A percentile compares a stretch with the other conserved stretches of the same genome.
phyloP scores from a whole-genome alignment of 1,140 invertebrate species.

The Halesus radiatus region DNA sequence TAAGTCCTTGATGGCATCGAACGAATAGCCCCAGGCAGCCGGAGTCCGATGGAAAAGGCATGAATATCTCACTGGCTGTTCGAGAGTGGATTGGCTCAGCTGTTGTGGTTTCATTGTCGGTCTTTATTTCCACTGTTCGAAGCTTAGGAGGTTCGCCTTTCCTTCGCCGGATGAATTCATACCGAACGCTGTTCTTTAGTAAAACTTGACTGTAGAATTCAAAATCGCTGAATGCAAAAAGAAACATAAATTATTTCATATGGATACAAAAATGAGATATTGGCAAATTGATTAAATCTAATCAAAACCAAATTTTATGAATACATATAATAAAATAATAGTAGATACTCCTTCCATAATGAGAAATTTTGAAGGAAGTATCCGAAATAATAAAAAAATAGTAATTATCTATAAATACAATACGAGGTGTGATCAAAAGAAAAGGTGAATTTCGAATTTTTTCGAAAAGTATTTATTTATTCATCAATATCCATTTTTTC shows the following conservation, averaged over 20 bases:
- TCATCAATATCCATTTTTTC: too few relatives aligned
- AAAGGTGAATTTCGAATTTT: too few relatives aligned
- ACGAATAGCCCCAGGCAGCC: slow-evolving; percentile 61
- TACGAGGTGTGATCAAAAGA: too few relatives aligned
- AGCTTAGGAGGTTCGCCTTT: background rate
- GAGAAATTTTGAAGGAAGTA: too few relatives aligned
- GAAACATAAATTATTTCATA: slow-evolving; percentile 14
- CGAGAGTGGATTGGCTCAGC: too few relatives aligned
- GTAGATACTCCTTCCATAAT: too few relatives aligned
- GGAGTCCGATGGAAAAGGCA: slow-evolving; percentile 2
- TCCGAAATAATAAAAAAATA: too few relatives aligned
- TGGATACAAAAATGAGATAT: background rate
- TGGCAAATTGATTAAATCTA: too few relatives aligned
- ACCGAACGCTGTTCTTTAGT: slow-evolving; percentile 12
- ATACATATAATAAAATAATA: too few relatives aligned
- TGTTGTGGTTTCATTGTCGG: background rate
- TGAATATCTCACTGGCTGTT: slow-evolving; percentile 31
- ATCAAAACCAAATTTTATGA: too few relatives aligned
- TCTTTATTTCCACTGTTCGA: background rate
- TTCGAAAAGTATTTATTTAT: too few relatives aligned
- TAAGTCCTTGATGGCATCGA: slow-evolving; percentile 57
- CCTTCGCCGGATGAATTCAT: background rate
- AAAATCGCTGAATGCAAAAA: slow-evolving; percentile 59
- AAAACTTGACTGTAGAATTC: slow-evolving; percentile 40
- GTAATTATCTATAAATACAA: too few relatives aligned